phyloP scores from a whole-genome alignment of 2,797 vertebrate genomes.

The Lacerta bilineata region DNA sequence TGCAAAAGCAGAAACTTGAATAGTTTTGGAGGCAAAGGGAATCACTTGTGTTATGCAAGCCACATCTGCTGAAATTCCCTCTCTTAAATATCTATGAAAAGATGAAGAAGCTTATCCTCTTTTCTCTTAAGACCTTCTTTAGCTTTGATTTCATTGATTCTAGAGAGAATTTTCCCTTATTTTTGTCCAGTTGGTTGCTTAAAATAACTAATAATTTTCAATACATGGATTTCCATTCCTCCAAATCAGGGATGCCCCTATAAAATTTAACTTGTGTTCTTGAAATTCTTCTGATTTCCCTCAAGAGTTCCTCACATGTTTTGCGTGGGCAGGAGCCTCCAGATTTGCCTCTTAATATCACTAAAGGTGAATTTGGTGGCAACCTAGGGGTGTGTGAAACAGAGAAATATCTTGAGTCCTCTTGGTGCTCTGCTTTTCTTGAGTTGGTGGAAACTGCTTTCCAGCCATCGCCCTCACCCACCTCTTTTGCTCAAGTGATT shows the following conservation, averaged over 20 bases:
- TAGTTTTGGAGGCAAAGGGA: no score
- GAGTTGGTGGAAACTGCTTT: neutral
- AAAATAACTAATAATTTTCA: neutral
- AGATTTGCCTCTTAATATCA: neutral
- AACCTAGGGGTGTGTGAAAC: neutral
- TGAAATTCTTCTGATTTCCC: neutral
- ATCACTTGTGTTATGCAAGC: no score
- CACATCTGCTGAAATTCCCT: no score
- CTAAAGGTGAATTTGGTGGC: neutral
- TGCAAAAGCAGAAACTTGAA: no score
- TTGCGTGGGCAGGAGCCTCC: neutral
- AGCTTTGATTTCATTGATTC: neutral
- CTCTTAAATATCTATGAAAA: no score
- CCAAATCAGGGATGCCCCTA: neutral
- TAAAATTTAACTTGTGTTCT: no score
- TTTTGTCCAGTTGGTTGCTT: neutral
- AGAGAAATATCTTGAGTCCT: neutral
- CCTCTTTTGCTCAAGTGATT: neutral
- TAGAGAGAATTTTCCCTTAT: neutral
- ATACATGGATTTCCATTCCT: neutral
- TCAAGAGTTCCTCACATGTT: neutral
- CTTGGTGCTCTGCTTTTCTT: neutral
- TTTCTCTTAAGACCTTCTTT: neutral
- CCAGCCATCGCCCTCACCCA: neutral
- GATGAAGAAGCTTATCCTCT: no score